phyloP scores from a whole-genome alignment of 1,140 invertebrate genomes.

The Pogonognathellus flavescens region DNA sequence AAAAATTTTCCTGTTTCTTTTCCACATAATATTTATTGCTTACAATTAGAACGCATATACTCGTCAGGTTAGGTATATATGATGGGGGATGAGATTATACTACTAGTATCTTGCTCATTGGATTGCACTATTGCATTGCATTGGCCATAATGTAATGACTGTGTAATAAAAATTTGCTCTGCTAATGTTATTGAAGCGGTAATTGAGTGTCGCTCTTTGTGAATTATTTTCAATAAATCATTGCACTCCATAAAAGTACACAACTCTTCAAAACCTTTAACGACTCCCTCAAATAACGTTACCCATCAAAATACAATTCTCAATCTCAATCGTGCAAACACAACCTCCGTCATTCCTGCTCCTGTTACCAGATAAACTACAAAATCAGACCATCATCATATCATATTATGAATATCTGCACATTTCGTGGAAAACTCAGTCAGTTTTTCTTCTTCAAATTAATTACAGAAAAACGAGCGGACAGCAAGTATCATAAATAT shows the following conservation, averaged over 20 bases:
- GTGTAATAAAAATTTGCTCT: conserved; percentile 49
- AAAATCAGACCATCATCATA: background rate
- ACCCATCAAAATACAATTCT: background rate
- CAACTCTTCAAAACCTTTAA: conserved; percentile 42
- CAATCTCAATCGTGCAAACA: background rate
- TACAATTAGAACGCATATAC: conserved; percentile 18
- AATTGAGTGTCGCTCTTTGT: conserved; percentile 31
- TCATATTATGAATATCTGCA: background rate
- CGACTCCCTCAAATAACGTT: conserved; percentile 37
- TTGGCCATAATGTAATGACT: background rate
- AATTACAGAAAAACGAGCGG: conserved; percentile 1
- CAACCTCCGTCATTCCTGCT: background rate
- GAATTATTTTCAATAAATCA: conserved; percentile 49
- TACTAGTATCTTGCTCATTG: background rate
- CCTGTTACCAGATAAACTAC: background rate
- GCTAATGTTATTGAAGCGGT: conserved; percentile 44
- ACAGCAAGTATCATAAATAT: conserved; percentile 29
- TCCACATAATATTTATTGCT: conserved; percentile 25
- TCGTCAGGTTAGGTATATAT: conserved; percentile 10
- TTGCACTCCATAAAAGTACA: conserved; percentile 32
- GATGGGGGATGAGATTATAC: background rate
- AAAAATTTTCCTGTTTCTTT: conserved; percentile 30
- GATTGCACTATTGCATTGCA: background rate
- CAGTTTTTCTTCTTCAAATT: conserved; percentile 5
- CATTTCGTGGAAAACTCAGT: background rate